phyloP scores from a whole-genome alignment of 2,797 vertebrate genomes.

The Streptopelia turtur region DNA sequence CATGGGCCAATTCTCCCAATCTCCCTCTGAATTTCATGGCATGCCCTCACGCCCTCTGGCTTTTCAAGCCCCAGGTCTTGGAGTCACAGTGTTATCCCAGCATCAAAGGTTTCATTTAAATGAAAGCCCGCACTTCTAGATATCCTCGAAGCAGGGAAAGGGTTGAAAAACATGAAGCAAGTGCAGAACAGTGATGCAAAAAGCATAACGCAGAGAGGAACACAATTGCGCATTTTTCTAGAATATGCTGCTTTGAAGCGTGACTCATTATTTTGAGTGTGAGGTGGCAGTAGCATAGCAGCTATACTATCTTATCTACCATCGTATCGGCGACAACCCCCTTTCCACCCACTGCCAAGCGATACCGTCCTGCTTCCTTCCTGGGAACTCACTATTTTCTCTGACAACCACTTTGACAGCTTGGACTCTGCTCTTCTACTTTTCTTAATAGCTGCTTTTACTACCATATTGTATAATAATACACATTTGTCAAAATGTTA shows the following conservation, averaged over 20 bases:
- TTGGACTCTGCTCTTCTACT: background rate
- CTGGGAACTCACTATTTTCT: background rate
- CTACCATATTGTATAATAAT: background rate
- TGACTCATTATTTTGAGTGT: background rate
- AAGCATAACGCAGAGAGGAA: accelerated
- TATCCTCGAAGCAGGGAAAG: background rate
- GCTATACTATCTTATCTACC: constrained; percentile 1
- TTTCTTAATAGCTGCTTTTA: background rate
- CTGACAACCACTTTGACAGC: background rate
- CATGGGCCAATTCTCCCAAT: background rate
- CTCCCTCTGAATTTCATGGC: background rate
- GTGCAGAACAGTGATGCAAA: accelerated
- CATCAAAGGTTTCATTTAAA: accelerated
- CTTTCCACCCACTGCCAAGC: background rate
- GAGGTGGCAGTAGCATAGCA: background rate
- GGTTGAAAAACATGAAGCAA: background rate
- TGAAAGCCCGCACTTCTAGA: background rate
- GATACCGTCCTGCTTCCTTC: constrained; percentile 4
- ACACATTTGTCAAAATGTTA: accelerated
- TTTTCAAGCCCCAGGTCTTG: background rate
- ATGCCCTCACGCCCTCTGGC: background rate
- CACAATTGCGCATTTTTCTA: background rate
- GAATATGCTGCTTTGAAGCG: background rate
- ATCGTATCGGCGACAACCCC: background rate
- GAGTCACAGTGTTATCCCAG: background rate